Percentiles rank a stretch among this genome's conserved stretches.
Conservation (phyloP, 2,888 invertebrate species). For the Drosophila antonietae region DNA sequence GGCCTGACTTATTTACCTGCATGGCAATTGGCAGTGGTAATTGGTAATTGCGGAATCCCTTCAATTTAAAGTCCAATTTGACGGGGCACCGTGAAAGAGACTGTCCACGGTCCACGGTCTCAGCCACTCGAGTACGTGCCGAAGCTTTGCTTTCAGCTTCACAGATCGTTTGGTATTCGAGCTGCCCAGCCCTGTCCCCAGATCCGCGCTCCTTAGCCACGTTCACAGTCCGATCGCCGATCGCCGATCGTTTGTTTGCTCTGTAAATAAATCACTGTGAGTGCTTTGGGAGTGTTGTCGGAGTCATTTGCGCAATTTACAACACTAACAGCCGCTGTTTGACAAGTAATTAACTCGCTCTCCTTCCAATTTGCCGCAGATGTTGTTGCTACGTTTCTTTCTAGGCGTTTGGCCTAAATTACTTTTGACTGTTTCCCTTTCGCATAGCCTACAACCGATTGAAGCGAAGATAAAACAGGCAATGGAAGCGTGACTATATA, state of each 20-base stretch:
- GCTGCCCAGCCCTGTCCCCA: constrained; percentile 17
- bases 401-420: constrained; percentile 7
- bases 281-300: constrained; percentile 39
- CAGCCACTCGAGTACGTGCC: constrained; percentile 58
- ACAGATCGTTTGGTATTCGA: constrained; percentile 75
- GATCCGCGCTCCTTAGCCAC: not conserved
- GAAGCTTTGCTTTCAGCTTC: constrained; percentile 60
- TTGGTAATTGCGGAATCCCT: not conserved
- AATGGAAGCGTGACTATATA: not conserved
- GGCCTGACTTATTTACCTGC: not conserved
- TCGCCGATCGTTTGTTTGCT: constrained; percentile 57
- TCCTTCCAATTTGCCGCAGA: constrained; percentile 21
- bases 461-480: not conserved
- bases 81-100: not conserved
- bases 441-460: too few species aligned
- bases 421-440: not conserved
- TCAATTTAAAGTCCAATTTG: constrained; percentile 44
- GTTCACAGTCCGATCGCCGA: constrained; percentile 18
- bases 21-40: not conserved
- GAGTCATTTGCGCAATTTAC: constrained; percentile 72
- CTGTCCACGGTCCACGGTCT: not conserved
- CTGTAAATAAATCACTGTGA: constrained; percentile 72
- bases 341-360: constrained; percentile 75
- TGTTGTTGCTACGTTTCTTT: not conserved
- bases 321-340: constrained; percentile 70